Percentiles rank a stretch among this genome's conserved stretches.
phyloP scores from a whole-genome alignment of 2,113 vertebrate species.

The Paradoxurus hermaphroditus region DNA sequence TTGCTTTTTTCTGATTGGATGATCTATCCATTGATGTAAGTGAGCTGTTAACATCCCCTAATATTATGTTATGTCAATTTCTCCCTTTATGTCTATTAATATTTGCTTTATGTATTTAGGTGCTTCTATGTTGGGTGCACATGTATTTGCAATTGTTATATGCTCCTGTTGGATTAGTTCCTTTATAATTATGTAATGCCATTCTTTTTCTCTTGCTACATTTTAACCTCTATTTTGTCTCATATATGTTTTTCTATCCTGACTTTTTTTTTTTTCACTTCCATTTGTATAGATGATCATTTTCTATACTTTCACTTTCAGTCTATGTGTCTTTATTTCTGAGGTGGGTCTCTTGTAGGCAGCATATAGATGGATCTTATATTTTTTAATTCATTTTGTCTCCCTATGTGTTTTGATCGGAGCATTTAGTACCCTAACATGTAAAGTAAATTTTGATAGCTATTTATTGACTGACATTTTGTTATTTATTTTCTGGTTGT shows the following conservation, averaged over 20 bases:
- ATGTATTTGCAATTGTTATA: not conserved
- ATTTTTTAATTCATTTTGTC: not conserved
- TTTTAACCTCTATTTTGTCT: not conserved
- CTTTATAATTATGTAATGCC: not conserved
- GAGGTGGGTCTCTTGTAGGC: not conserved
- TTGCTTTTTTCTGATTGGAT: not conserved
- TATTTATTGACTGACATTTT: not conserved
- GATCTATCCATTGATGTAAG: not conserved
- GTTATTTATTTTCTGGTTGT: not conserved
- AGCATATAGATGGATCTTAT: not conserved
- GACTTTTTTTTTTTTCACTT: not conserved
- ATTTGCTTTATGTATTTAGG: not conserved
- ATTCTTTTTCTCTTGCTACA: not conserved
- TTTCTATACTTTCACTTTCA: not conserved
- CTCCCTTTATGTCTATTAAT: not conserved
- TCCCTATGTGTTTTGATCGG: not conserved
- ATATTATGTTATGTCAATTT: not conserved
- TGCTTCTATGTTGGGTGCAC: not conserved
- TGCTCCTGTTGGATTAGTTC: not conserved
- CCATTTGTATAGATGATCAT: not conserved
- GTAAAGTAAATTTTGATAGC: not conserved
- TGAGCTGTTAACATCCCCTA: not conserved
- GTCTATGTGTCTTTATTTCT: not conserved
- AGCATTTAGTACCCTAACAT: not conserved
- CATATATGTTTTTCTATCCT: not conserved